Percentiles rank a stretch among this genome's conserved stretches.
Conservation (phyloP, 1,140 invertebrate species). For the Teleogryllus occipitalis region DNA sequence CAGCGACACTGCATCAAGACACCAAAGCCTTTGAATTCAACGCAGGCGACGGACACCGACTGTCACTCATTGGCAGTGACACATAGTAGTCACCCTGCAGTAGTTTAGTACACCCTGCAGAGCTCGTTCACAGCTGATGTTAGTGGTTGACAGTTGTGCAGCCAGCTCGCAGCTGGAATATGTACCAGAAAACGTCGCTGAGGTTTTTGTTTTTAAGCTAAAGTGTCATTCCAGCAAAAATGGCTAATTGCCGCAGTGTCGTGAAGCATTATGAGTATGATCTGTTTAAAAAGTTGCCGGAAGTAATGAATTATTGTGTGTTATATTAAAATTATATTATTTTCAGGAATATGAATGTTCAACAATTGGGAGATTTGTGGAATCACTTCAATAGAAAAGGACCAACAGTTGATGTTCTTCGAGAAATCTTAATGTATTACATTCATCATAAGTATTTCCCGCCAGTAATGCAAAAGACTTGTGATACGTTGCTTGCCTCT, state of each 20-base stretch:
- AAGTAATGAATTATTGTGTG: background rate
- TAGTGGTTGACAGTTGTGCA: too few species aligned
- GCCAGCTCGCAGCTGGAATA: too few species aligned
- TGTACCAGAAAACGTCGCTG: too few species aligned
- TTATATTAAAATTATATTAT: background rate
- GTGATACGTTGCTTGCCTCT: constrained; percentile 21
- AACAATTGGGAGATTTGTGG: constrained; percentile 23
- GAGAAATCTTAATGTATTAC: constrained; percentile 23
- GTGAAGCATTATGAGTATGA: background rate
- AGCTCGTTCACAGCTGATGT: too few species aligned
- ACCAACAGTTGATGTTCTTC: constrained; percentile 17
- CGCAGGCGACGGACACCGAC: too few species aligned
- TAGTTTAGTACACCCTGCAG: too few species aligned
- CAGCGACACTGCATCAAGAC: too few species aligned
- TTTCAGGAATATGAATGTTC: constrained; percentile 22
- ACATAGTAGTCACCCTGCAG: too few species aligned
- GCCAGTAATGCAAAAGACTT: constrained; percentile 23
- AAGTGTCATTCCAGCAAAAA: background rate
- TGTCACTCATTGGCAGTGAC: too few species aligned
- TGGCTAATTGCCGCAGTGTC: background rate
- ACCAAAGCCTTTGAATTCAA: too few species aligned
- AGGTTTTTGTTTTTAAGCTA: too few species aligned
- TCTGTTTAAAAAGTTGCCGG: background rate
- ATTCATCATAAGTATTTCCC: constrained; percentile 22
- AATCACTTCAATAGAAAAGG: constrained; percentile 21